These are phyloP conservation scores for Eulemur coronatus DNA, from an alignment of 2,797 vertebrate genomes.

Conservation along the genomic window DNA sequence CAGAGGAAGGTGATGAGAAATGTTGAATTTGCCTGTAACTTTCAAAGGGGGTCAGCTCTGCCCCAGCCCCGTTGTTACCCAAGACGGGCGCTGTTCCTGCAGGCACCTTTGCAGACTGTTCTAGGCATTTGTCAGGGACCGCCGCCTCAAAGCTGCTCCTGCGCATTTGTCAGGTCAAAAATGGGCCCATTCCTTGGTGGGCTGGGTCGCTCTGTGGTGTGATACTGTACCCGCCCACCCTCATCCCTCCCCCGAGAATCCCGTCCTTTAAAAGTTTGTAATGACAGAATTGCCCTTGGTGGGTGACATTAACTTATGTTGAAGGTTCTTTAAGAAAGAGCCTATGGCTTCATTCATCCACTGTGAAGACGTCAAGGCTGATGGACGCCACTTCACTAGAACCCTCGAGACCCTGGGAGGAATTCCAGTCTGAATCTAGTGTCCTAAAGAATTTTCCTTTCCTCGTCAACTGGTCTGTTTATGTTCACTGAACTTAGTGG, in stretches of 20 bases:
- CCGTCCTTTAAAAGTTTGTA: not conserved
- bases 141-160: not conserved
- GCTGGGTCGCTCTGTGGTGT: not conserved
- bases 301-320: not conserved
- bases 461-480: not conserved
- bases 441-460: not conserved
- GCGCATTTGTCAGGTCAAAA: not conserved
- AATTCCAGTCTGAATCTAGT: not conserved
- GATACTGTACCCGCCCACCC: not conserved
- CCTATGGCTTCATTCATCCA: not conserved
- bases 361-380: not conserved
- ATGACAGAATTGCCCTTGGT: not conserved
- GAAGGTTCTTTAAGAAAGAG: not conserved
- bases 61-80: not conserved
- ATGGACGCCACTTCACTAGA: not conserved
- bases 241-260: not conserved
- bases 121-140: not conserved
- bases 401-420: not conserved
- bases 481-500: not conserved
- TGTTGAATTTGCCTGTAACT: not conserved
- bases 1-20: not conserved
- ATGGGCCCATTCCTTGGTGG: not conserved
- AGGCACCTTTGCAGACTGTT: not conserved
- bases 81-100: not conserved
- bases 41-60: not conserved